Percentiles rank a stretch among this genome's conserved stretches.
phyloP scores from a whole-genome alignment of 2,888 invertebrate genomes.

The Sesia apiformis region DNA sequence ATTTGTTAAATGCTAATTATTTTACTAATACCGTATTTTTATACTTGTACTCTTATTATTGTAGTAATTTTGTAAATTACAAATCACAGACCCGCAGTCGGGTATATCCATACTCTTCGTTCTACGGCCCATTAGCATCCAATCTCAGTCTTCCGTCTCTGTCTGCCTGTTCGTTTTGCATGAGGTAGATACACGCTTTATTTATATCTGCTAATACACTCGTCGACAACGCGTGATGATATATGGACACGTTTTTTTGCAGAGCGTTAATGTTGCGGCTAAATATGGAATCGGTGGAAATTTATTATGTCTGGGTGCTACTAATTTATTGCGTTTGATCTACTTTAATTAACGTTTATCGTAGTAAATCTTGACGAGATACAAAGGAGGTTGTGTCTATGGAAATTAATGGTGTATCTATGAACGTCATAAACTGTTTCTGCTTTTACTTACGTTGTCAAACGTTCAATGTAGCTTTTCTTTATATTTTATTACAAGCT shows the following conservation, averaged over 20 bases:
- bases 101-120: conserved; percentile 1
- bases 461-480: no score
- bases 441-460: no score
- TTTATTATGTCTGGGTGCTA: neutral
- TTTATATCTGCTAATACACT: conserved; percentile 9
- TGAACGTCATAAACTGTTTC: no score
- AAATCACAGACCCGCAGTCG: neutral
- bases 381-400: no score
- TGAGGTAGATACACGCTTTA: neutral
- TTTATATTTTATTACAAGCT: no score
- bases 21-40: no score
- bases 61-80: no score
- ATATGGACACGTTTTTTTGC: conserved; percentile 1
- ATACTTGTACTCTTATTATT: no score
- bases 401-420: no score
- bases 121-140: conserved; percentile 6
- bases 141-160: conserved; percentile 6
- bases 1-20: no score
- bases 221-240: conserved; percentile 7
- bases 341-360: neutral
- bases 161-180: conserved; percentile 1
- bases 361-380: neutral
- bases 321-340: neutral
- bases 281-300: neutral
- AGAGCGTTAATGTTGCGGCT: neutral